A percentile compares a stretch with the other conserved stretches of the same genome.
Conservation (phyloP, 1,140 invertebrate genomes). For the Zophobas morio region DNA sequence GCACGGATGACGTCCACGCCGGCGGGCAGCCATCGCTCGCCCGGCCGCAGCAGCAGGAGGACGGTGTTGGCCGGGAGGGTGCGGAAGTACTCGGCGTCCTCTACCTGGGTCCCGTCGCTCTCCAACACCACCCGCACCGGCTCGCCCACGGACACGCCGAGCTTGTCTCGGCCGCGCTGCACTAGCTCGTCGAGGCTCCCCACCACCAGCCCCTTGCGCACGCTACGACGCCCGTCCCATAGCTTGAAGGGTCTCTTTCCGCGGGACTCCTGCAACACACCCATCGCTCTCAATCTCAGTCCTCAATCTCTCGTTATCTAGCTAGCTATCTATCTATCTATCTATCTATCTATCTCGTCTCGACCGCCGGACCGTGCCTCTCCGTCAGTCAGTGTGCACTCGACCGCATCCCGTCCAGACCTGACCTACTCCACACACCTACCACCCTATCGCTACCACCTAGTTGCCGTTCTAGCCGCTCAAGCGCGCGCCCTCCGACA, state of each 20-base stretch:
- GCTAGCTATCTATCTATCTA: too few relatives aligned
- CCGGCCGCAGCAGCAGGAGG: slow-evolving; percentile 87
- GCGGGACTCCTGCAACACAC: slow-evolving; percentile 84
- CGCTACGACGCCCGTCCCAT: slow-evolving; percentile 95
- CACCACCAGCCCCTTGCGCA: slow-evolving; percentile 94
- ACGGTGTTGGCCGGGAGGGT: slow-evolving; percentile 93
- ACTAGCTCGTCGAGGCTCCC: slow-evolving; percentile 92
- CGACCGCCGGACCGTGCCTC: slow-evolving; percentile 16
- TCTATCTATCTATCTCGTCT: neutral
- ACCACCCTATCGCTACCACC: slow-evolving; percentile 45
- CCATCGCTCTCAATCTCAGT: slow-evolving; percentile 28
- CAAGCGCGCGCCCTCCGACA: slow-evolving; percentile 34
- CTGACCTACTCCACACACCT: slow-evolving; percentile 61
- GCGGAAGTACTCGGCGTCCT: slow-evolving; percentile 94
- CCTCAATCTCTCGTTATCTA: slow-evolving; percentile 3
- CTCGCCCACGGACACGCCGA: slow-evolving; percentile 86
- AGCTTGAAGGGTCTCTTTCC: slow-evolving; percentile 97
- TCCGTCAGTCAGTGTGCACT: slow-evolving; percentile 16
- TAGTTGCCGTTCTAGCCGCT: slow-evolving; percentile 45
- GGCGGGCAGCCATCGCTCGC: slow-evolving; percentile 92
- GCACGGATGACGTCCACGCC: slow-evolving; percentile 93
- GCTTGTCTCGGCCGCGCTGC: slow-evolving; percentile 92
- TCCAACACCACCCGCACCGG: slow-evolving; percentile 91
- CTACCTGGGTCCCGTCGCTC: slow-evolving; percentile 94
- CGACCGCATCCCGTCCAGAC: slow-evolving; percentile 59